A percentile compares a stretch with the other conserved stretches of the same genome.
Evolutionary conservation across 2,888 invertebrate species (phyloP).

Genomic region (Drosophila tripunctata): DNA sequence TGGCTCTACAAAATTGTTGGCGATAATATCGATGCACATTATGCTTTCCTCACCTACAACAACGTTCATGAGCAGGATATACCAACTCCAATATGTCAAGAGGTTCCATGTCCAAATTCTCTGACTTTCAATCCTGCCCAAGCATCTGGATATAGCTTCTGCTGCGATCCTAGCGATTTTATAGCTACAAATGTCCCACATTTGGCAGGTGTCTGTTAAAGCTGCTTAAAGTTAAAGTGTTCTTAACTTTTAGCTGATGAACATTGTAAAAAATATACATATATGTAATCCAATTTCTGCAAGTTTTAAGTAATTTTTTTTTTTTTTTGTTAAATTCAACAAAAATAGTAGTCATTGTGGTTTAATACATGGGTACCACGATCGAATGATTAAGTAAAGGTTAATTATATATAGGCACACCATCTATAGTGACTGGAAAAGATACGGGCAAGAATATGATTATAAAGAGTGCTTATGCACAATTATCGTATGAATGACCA

Average conservation of each 20-base stretch:
- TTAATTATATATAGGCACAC: too few relatives aligned
- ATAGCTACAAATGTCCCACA: conserved; percentile 17
- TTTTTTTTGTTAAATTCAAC: too few relatives aligned
- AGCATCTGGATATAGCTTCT: conserved; percentile 31
- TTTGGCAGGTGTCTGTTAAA: conserved; percentile 30
- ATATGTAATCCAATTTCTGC: neutral
- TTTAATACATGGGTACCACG: too few relatives aligned
- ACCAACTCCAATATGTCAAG: conserved; percentile 21
- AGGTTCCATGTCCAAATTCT: conserved; percentile 8
- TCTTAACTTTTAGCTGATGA: neutral
- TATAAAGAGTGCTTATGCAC: too few relatives aligned
- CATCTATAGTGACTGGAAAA: too few relatives aligned
- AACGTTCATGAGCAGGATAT: conserved; percentile 1
- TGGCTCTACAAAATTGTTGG: conserved; percentile 55
- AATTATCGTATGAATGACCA: too few relatives aligned
- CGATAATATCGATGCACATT: neutral
- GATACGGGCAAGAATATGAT: too few relatives aligned
- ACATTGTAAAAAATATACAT: too few relatives aligned
- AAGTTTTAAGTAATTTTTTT: neutral
- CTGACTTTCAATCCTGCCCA: neutral
- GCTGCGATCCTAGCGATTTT: conserved; percentile 45
- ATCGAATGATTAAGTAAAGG: too few relatives aligned
- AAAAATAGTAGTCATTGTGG: too few relatives aligned
- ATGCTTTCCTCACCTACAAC: conserved; percentile 51
- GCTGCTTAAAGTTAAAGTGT: too few relatives aligned